Evolutionary conservation across 2,888 invertebrate species (phyloP).

Genomic region (Cynaeus angustus): DNA sequence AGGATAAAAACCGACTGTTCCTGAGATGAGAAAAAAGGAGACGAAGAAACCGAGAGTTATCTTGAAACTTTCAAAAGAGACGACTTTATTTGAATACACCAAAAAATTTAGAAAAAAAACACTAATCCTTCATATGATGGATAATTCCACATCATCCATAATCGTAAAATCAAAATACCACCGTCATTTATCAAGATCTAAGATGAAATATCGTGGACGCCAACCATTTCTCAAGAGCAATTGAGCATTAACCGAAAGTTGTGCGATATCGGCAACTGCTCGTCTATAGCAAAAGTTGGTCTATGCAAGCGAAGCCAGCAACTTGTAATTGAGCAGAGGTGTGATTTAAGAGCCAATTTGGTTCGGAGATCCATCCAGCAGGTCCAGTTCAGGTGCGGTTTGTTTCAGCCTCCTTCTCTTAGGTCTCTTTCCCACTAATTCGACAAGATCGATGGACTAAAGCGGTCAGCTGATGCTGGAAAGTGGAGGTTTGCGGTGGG

Average conservation of each 20-base stretch:
- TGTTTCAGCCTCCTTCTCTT: constrained; percentile 6
- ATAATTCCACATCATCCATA: constrained; percentile 9
- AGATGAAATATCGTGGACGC: constrained; percentile 41
- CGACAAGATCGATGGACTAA: constrained; percentile 32
- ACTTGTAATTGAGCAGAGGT: constrained; percentile 54
- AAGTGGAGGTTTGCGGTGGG: neutral
- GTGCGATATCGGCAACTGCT: constrained; percentile 39
- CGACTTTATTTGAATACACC: constrained; percentile 30
- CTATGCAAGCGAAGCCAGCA: constrained; percentile 34
- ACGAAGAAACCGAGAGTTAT: constrained; percentile 30
- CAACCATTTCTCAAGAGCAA: constrained; percentile 45
- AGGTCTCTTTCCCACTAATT: constrained; percentile 15
- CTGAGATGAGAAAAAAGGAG: constrained; percentile 23
- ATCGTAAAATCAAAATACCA: constrained; percentile 42
- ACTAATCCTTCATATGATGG: too few species aligned
- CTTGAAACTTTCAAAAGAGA: constrained; percentile 38
- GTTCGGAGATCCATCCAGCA: constrained; percentile 48
- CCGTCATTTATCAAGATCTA: constrained; percentile 44
- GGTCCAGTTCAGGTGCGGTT: constrained; percentile 50
- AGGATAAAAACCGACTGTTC: constrained; percentile 38
- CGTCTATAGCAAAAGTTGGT: constrained; percentile 24
- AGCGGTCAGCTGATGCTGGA: constrained; percentile 20
- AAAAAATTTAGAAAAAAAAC: too few species aligned
- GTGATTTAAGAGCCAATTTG: constrained; percentile 59
- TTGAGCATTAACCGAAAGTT: constrained; percentile 49